A percentile compares a stretch with the other conserved stretches of the same genome.
Conservation (phyloP, 1,140 invertebrate species). For the Ruditapes philippinarum region DNA sequence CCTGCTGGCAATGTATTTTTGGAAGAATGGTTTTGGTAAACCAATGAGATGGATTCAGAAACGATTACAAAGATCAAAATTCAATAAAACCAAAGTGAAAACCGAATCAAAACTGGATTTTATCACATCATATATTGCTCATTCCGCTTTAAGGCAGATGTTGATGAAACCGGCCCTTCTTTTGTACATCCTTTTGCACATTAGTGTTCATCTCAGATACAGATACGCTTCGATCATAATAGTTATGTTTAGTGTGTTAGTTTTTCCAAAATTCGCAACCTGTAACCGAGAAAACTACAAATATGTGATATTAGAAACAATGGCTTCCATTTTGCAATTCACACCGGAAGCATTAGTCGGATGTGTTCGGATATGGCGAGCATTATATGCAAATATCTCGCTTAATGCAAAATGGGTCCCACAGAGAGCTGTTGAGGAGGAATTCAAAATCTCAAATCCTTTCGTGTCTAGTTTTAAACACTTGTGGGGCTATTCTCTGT, state of each 20-base stretch:
- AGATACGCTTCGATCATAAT: conserved; percentile 77
- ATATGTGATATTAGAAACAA: conserved; percentile 77
- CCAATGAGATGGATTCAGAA: conserved; percentile 80
- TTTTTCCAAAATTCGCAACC: conserved; percentile 82
- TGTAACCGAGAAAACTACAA: conserved; percentile 79
- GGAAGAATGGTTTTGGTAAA: conserved; percentile 77
- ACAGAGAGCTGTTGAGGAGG: conserved; percentile 81
- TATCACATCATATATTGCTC: conserved; percentile 80
- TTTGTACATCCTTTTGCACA: conserved; percentile 78
- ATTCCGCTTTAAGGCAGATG: conserved; percentile 82
- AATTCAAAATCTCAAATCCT: conserved; percentile 80
- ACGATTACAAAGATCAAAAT: conserved; percentile 71
- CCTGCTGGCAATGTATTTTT: conserved; percentile 82
- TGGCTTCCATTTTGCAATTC: conserved; percentile 83
- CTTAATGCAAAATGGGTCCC: conserved; percentile 79
- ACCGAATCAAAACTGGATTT: conserved; percentile 81
- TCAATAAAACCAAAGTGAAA: conserved; percentile 75
- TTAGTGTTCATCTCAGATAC: conserved; percentile 74
- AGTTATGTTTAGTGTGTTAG: conserved; percentile 80
- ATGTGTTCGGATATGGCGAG: conserved; percentile 76
- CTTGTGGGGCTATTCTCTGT: conserved; percentile 79
- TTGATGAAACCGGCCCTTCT: conserved; percentile 83
- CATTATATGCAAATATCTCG: conserved; percentile 78
- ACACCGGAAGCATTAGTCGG: conserved; percentile 83
- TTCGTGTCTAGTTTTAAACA: conserved; percentile 81